phyloP scores from a whole-genome alignment of 2,888 invertebrate genomes.

The Melinopterus prodromus region DNA sequence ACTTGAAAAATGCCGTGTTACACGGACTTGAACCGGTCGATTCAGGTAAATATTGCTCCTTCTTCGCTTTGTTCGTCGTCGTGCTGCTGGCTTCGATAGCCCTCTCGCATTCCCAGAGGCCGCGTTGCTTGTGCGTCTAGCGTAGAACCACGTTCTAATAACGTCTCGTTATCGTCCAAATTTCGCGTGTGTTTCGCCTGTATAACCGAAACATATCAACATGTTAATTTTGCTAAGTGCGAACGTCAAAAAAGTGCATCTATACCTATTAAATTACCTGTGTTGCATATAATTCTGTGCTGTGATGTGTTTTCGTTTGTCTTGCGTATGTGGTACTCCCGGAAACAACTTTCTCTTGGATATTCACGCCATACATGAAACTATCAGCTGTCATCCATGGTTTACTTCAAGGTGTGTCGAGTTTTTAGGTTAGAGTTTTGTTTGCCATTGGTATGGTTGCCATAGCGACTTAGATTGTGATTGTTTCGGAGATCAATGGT shows the following conservation, averaged over 20 bases:
- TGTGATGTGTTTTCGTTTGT: background rate
- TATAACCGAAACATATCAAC: conserved; percentile 26
- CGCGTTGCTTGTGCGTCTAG: conserved; percentile 11
- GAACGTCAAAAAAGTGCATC: background rate
- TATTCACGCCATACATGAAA: background rate
- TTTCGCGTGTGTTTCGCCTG: background rate
- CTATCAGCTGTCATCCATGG: background rate
- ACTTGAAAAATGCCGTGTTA: conserved; percentile 46
- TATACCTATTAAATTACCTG: background rate
- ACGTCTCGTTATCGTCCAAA: no score
- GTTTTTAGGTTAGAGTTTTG: background rate
- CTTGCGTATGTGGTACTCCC: background rate
- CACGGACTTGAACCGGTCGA: conserved; percentile 50
- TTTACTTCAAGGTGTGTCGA: background rate
- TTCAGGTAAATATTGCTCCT: conserved; percentile 47
- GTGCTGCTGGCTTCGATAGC: conserved; percentile 30
- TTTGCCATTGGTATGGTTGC: background rate
- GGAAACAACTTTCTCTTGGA: background rate
- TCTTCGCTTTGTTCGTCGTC: conserved; percentile 42
- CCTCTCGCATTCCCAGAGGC: conserved; percentile 16
- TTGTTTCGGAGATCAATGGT: background rate
- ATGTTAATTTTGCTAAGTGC: background rate
- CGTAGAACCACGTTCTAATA: no score
- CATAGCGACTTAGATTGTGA: background rate
- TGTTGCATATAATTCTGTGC: background rate